Evolutionary conservation across 2,888 invertebrate genomes (phyloP).

Genomic region (Blomia tropicalis): DNA sequence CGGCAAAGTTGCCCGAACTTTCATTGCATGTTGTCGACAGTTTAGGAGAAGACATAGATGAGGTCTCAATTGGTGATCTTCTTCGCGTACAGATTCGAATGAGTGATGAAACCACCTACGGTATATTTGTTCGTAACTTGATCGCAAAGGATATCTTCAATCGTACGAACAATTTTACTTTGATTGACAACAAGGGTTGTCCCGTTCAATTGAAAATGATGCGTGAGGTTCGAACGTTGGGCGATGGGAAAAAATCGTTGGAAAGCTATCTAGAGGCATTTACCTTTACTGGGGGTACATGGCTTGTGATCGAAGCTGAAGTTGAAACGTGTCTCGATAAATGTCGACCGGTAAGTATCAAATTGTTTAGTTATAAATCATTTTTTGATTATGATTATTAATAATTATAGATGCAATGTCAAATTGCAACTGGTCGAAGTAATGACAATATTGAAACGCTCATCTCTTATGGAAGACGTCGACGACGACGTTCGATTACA

Average conservation of each 20-base stretch:
- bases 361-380: neutral
- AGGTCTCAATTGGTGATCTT: conserved; percentile 31
- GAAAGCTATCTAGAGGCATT: conserved; percentile 32
- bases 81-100: conserved; percentile 31
- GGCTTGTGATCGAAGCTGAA: conserved; percentile 30
- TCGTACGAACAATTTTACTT: conserved; percentile 30
- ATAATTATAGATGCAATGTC: conserved; percentile 29
- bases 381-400: neutral
- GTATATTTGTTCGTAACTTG: conserved; percentile 81
- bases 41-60: conserved; percentile 29
- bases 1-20: conserved; percentile 29
- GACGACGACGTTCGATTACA: conserved; percentile 13
- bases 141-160: conserved; percentile 69
- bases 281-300: conserved; percentile 31
- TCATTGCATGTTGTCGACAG: conserved; percentile 30
- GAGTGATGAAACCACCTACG: conserved; percentile 46
- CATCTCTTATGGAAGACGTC: conserved; percentile 29
- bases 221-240: conserved; percentile 31
- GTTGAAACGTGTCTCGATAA: conserved; percentile 31
- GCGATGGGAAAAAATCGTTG: conserved; percentile 29
- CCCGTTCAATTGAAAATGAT: conserved; percentile 31
- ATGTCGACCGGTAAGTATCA: conserved; percentile 30
- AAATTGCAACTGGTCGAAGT: conserved; percentile 30
- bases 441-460: conserved; percentile 30
- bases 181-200: conserved; percentile 31